Percentiles rank a stretch among this genome's conserved stretches.
phyloP scores from a whole-genome alignment of 2,888 invertebrate species.

The Apamea monoglypha region DNA sequence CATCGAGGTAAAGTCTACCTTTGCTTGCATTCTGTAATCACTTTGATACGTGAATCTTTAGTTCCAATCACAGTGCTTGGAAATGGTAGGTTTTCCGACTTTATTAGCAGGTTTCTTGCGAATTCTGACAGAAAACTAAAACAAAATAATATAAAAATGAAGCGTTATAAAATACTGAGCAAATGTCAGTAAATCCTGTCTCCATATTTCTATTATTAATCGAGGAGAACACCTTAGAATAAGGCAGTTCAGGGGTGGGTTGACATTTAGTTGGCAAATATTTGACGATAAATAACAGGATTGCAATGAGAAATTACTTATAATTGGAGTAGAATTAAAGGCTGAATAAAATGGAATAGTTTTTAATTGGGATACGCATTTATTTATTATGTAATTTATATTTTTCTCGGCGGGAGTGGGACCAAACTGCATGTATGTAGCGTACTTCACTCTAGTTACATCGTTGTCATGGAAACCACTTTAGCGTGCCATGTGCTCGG shows the following conservation, averaged over 20 bases:
- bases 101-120: neutral
- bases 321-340: neutral
- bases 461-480: slow-evolving; percentile 27
- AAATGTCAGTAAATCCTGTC: neutral
- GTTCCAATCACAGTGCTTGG: neutral
- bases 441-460: slow-evolving; percentile 9
- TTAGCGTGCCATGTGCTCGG: neutral
- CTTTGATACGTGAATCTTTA: neutral
- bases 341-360: neutral
- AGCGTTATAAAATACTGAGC: neutral
- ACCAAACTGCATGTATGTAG: too few relatives aligned
- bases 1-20: neutral
- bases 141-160: neutral
- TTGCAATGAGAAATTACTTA: neutral
- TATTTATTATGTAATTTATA: neutral
- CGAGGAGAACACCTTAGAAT: neutral
- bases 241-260: neutral
- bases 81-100: neutral
- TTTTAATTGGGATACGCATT: neutral
- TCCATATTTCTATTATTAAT: neutral
- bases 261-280: neutral
- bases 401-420: neutral
- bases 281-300: neutral
- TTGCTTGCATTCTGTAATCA: neutral
- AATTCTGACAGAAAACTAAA: neutral